Evolutionary conservation across 2,888 invertebrate species (phyloP).

Genomic region (Lycocerus yunnanus): DNA sequence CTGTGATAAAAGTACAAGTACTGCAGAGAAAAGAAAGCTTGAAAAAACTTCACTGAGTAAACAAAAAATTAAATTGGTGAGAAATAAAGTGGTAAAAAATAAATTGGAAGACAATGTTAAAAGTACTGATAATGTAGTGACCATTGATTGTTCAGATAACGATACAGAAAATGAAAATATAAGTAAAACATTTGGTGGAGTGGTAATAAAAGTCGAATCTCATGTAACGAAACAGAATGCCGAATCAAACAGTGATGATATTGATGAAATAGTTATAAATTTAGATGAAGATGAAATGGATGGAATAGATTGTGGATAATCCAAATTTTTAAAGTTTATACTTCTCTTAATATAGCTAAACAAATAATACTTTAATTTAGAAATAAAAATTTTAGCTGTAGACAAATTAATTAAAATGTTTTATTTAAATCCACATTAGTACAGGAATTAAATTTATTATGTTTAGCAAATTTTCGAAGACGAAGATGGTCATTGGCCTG

Average conservation of each 20-base stretch:
- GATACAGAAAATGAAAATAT: not conserved
- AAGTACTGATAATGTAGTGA: not conserved
- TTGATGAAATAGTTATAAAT: conserved; percentile 38
- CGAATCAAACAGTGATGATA: conserved; percentile 10
- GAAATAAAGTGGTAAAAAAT: not conserved
- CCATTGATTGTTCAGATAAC: not conserved
- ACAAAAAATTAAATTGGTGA: conserved; percentile 12
- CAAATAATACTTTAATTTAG: too few species aligned
- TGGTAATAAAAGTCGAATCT: not conserved
- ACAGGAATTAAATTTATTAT: too few species aligned
- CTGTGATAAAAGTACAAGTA: not conserved
- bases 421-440: too few species aligned
- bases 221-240: not conserved
- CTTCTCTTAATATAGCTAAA: not conserved
- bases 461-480: too few species aligned
- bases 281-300: conserved; percentile 41
- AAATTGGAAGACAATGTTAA: not conserved
- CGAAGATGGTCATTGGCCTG: too few species aligned
- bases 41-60: not conserved
- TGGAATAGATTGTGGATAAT: conserved; percentile 18
- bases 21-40: not conserved
- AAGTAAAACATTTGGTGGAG: not conserved
- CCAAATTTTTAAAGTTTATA: not conserved
- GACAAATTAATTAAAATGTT: too few species aligned
- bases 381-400: too few species aligned